Evolutionary conservation across 2,888 invertebrate genomes (phyloP).

Genomic region (Drosophila testacea): DNA sequence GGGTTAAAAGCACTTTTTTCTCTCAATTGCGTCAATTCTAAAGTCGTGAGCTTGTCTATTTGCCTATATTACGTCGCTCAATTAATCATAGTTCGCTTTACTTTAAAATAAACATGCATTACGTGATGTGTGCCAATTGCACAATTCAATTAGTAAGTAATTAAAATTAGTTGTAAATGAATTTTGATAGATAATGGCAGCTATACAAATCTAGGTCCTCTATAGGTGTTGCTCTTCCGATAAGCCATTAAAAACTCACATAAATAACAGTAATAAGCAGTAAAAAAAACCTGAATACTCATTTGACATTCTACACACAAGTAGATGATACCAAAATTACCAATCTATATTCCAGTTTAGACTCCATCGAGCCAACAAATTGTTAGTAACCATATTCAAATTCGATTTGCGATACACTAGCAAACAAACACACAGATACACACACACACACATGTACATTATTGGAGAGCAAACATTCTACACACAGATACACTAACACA

Average conservation of each 20-base stretch:
- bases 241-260: slow-evolving; percentile 16
- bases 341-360: slow-evolving; percentile 57
- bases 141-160: slow-evolving; percentile 4
- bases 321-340: slow-evolving; percentile 30
- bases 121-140: slow-evolving; percentile 35
- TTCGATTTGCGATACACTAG: slow-evolving; percentile 48
- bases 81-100: slow-evolving; percentile 59
- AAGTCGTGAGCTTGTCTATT: slow-evolving; percentile 24
- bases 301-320: slow-evolving; percentile 41
- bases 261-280: slow-evolving; percentile 42
- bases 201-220: background rate
- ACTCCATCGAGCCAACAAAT: slow-evolving; percentile 58
- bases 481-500: slow-evolving; percentile 27
- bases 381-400: slow-evolving; percentile 71
- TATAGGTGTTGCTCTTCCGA: background rate
- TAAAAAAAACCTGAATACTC: slow-evolving; percentile 18
- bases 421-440: slow-evolving; percentile 25
- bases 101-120: slow-evolving; percentile 32
- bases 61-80: slow-evolving; percentile 68
- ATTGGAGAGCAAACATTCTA: slow-evolving; percentile 39
- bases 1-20: slow-evolving; percentile 8
- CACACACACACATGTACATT: slow-evolving; percentile 1
- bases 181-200: background rate
- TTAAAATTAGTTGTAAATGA: background rate
- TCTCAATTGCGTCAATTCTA: slow-evolving; percentile 52